Evolutionary conservation across 2,797 vertebrate species (phyloP), one percentile per base, ranked within the genome.

Genomic region (Sebastes jordani): DNA sequence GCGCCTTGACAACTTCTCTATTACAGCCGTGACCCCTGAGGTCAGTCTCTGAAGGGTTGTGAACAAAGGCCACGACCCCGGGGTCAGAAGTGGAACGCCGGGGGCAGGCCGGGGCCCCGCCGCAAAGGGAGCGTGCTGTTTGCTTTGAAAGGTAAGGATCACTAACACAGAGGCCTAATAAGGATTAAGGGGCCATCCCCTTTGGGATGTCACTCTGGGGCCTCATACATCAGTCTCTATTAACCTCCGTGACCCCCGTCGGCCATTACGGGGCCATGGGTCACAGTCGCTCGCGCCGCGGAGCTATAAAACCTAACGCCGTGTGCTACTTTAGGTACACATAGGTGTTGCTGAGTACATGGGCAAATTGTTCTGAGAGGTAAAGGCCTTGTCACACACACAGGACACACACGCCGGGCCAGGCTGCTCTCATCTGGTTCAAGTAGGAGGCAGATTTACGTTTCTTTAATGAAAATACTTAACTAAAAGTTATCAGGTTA

Each of bases 171-270:
- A 95, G 95, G 96, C 97, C 97, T 98, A 98, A 98, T 98, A 97
- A 97, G 97, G 97, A 99, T 99, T 99, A 99, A 96, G 96, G 97
- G 97, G 95, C 97, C 96, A 96, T 96, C 96, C 94, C 95, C 92
- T 96, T 88, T 93, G 96, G 96, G 96, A 95, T 94, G 95, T 95
- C 93, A 95, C 92, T 95, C 92, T 86, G 91, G 86, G 94, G 93
- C 88, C 93, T 89, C 91, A 86, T 92, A 94, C 92, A 95, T 96
- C 93, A 95, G 88, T 93, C 92, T 93, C 91, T 92, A 95, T 95
- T 95, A 96, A 94, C 95, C 92, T 91, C 74, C 56, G 46, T 95
- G 95, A 95, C 95, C 95, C 88, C 80, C 71, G 38, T 82, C 76
- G 87, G 90, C 81, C 93, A 90, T 94, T 93, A 95, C 60, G 69